Evolutionary conservation across 2,888 invertebrate genomes (phyloP), one percentile per base, ranked within the genome.

Genomic region (Oligia strigilis): DNA sequence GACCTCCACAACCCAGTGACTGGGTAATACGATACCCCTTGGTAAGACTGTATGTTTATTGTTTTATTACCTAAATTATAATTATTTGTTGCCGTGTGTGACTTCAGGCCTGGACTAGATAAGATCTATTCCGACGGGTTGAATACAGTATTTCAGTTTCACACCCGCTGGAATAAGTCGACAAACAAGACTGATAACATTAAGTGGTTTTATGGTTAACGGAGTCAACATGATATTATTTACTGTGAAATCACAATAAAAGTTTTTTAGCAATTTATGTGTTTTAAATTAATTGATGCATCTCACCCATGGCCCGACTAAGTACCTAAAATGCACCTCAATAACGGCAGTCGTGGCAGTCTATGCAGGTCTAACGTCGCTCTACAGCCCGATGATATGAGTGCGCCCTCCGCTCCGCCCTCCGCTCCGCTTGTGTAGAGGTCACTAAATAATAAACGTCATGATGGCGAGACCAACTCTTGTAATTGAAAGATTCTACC

Each of bases 151-250:
- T 64, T n/a, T 71, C 23, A 70, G 36, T 74, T 49, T 60, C 14
- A 62, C 9, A 60, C 14, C 62, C 29, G 40, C 40, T 55, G 29
- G 58, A 71, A 67, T 60, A 77, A 55, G 13, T 78, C 70, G 52
- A 43, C 29, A 74, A 79, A 82, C 71, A 80, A 89, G 89, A 84
- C 86, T 89, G 88, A 85, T 83, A 84, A 69, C 43, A 75, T 72
- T 84, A 83, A 77, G 78, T 72, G 78, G 66, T 83, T 87, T n/a
- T 78, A 62, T 60, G 17, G 14, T 72, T 60, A 46, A 72, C 75
- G 49, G 70, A 82, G 40, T 72, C 70, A 49, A 40, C 11, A 73
- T 76, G 29, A 67, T 73, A 73, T 43, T 75, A 69, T 11, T 29
- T n/a, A 36, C 70, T 75, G 52, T 77, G 72, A 77, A 78, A 84